These are phyloP conservation scores for Fregata magnificens DNA, from an alignment of 2,113 vertebrate genomes.

Conservation along the genomic window DNA sequence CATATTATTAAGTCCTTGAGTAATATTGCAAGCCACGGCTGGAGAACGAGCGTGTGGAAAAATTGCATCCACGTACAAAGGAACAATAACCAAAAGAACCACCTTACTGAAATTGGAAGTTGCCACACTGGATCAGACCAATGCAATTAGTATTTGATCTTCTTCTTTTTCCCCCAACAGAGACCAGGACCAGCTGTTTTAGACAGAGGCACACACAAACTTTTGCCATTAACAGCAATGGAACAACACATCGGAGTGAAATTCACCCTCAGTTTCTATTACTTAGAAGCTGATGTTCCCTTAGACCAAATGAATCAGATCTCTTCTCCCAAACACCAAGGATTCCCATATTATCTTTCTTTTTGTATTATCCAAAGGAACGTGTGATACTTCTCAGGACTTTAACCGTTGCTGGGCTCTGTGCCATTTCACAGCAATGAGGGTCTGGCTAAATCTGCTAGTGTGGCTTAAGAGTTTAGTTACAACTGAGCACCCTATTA, in stretches of 20 bases:
- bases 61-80: neutral
- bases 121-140: neutral
- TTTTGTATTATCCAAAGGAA: neutral
- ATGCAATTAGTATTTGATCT: neutral
- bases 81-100: neutral
- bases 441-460: neutral
- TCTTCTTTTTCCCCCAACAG: accelerated
- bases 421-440: neutral
- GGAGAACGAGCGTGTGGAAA: accelerated
- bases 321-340: neutral
- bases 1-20: neutral
- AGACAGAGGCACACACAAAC: neutral
- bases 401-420: neutral
- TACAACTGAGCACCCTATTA: neutral
- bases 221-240: neutral
- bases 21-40: neutral
- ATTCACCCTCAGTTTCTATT: neutral
- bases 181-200: neutral
- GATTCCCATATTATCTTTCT: neutral
- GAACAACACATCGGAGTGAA: neutral
- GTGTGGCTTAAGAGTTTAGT: neutral
- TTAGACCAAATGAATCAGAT: neutral
- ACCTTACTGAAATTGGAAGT: neutral
- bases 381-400: neutral
- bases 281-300: neutral